Base-by-base conservation (phyloP, 1,140 invertebrate genomes). In the Trichogramma pretiosum region DNA sequence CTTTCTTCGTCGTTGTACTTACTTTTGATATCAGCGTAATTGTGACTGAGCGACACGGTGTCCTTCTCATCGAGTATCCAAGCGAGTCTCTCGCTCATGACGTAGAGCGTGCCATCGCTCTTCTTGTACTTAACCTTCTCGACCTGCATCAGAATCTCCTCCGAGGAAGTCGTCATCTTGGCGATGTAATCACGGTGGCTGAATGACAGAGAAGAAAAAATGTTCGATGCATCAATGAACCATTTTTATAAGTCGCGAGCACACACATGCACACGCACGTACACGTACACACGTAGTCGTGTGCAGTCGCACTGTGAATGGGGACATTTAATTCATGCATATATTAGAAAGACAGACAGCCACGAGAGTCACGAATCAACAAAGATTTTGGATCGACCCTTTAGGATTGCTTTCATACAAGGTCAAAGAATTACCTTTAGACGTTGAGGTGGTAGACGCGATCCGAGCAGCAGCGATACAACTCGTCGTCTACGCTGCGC, bases 21-120 rank as follows among this genome's bases (percentile, higher is more conserved):
- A 93, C 90, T 83, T 80, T 97, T 97, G 53, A 98, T 96, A 65
- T 98, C 93, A 36, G 87, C 83, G 76, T 95, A 98, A 65, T 87
- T 82, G 67, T 96, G 89, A 51, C 89, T 93, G 21, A 96, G 84
- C 7, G 85, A 84, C 28, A 97, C 91, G 2, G 85, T 90, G 58
- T 95, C 89, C 58, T 81, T 77, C 60, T 94, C 89, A 58, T 92
- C 87, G 30, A 91, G 77, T 85, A 96, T 96, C 91, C 93, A 98
- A 28, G 88, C 93, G 54, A 98, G 73, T 56, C 93, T 77, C 72
- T 93, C 87, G 53, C 89, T 89, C 91, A 97, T 97, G 26, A 98
- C 78, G 69, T 96, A 98, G 19, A 98, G 73, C 5, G 86, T 91
- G 7, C 94, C 94, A 76, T 97, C 92, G 50, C 89, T 87, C 73